Percentiles rank a stretch among this genome's conserved stretches.
phyloP scores from a whole-genome alignment of 2,888 invertebrate species.

The Dasysyrphus albostriatus region DNA sequence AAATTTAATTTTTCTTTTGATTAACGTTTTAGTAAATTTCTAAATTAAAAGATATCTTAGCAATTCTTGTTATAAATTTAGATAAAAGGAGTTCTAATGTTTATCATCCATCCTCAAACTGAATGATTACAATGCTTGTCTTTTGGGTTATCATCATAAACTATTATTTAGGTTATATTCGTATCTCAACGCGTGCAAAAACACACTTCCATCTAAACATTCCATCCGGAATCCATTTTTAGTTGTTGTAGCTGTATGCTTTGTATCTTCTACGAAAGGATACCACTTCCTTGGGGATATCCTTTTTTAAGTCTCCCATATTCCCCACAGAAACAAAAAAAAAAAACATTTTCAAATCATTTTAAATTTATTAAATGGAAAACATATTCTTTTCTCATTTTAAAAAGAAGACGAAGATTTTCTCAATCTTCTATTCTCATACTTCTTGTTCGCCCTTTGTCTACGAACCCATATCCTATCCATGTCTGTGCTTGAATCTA shows the following conservation, averaged over 20 bases:
- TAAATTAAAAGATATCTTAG: too few species aligned
- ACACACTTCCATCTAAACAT: not conserved
- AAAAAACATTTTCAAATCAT: constrained; percentile 53
- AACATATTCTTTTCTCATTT: constrained; percentile 67
- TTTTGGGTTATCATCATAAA: not conserved
- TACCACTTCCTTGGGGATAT: constrained; percentile 11
- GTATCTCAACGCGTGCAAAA: not conserved
- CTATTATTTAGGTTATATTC: not conserved
- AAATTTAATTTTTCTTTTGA: too few species aligned
- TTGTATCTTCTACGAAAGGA: not conserved
- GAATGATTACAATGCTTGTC: not conserved
- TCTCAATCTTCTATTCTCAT: constrained; percentile 50
- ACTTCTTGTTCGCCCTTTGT: not conserved
- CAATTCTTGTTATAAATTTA: too few species aligned
- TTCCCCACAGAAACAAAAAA: constrained; percentile 1
- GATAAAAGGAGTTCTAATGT: too few species aligned
- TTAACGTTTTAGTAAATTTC: too few species aligned
- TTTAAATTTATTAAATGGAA: constrained; percentile 67
- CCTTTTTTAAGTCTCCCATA: not conserved
- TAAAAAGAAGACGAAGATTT: constrained; percentile 9
- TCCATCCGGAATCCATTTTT: not conserved
- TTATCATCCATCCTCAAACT: not conserved
- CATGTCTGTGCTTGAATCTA: not conserved
- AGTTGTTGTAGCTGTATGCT: not conserved
- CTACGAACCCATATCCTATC: constrained; percentile 23